Conservation (phyloP, 2,113 vertebrate genomes). For the Pagrus major region DNA sequence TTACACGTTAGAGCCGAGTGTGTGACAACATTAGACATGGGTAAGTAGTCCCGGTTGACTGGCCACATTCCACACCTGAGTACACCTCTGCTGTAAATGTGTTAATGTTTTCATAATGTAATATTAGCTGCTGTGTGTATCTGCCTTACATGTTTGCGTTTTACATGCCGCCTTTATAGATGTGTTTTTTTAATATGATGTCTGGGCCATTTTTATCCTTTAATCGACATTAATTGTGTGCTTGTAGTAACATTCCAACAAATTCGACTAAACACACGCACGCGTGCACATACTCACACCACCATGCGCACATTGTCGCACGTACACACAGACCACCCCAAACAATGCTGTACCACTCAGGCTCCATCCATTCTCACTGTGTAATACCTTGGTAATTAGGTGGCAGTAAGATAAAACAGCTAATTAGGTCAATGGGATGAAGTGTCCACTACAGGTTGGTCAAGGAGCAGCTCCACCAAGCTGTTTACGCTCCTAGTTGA, state of each 20-base stretch:
- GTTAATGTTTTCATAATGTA: conserved; percentile 34
- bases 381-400: conserved; percentile 56
- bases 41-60: conserved; percentile 81
- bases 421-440: conserved; percentile 65
- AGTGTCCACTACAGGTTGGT: conserved; percentile 56
- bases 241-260: conserved; percentile 59
- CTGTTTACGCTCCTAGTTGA: conserved; percentile 32
- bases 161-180: not conserved
- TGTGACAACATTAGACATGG: conserved; percentile 85
- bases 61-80: conserved; percentile 77
- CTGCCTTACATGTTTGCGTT: conserved; percentile 3
- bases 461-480: conserved; percentile 34
- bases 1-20: conserved; percentile 74
- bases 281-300: conserved; percentile 9
- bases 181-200: no score
- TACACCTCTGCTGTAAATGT: conserved; percentile 62
- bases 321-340: conserved; percentile 26
- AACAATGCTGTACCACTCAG: conserved; percentile 36
- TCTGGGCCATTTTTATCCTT: not conserved
- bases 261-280: conserved; percentile 33
- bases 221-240: conserved; percentile 14
- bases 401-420: conserved; percentile 41
- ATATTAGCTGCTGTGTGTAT: not conserved
- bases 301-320: conserved; percentile 34
- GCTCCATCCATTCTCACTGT: conserved; percentile 33